These are phyloP conservation scores for Vesta saturnalis DNA, from an alignment of 2,888 invertebrate species.

Conservation along the genomic window DNA sequence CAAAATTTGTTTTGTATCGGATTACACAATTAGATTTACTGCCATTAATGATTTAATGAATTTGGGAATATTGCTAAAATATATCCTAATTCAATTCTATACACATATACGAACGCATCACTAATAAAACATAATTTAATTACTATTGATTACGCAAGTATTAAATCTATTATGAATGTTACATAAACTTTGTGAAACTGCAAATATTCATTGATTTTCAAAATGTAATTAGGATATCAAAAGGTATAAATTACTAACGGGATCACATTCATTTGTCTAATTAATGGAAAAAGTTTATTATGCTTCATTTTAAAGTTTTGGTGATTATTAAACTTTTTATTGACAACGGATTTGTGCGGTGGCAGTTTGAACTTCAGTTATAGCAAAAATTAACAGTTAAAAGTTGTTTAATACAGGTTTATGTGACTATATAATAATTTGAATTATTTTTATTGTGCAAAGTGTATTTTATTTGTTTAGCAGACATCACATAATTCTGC, in stretches of 20 bases:
- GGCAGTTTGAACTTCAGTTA: too few species aligned
- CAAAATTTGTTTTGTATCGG: slow-evolving; percentile 51
- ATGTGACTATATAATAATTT: too few species aligned
- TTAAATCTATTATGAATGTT: neutral
- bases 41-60: slow-evolving; percentile 31
- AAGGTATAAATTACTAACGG: neutral
- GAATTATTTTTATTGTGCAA: too few species aligned
- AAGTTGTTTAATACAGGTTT: too few species aligned
- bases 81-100: neutral
- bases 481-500: too few species aligned
- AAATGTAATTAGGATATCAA: neutral
- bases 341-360: too few species aligned
- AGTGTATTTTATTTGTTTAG: too few species aligned
- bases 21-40: slow-evolving; percentile 36
- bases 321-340: too few species aligned
- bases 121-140: neutral
- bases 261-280: neutral
- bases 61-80: neutral
- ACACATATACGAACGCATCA: neutral
- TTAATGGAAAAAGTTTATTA: neutral
- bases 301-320: neutral
- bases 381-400: too few species aligned
- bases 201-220: neutral
- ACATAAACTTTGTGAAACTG: neutral
- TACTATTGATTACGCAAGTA: neutral